Conservation (phyloP, 2,797 vertebrate genomes). For the Sebastes kiyomatsui region DNA sequence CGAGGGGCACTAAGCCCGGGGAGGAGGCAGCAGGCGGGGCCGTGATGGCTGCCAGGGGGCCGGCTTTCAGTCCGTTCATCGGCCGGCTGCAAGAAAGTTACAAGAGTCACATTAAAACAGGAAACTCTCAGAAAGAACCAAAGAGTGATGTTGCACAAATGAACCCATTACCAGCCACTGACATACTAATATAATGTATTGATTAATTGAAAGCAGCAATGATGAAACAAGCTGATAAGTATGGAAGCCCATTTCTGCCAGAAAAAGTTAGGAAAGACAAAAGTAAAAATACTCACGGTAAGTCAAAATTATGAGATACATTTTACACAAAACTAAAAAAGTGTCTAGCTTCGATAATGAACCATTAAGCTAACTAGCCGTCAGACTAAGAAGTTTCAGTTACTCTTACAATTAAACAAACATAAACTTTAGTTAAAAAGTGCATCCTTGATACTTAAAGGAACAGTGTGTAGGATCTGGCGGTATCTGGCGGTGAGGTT, state of each 20-base stretch:
- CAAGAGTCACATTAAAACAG: neutral
- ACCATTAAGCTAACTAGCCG: no score
- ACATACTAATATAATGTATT: neutral
- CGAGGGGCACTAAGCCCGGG: slow-evolving; percentile 88
- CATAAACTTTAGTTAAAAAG: neutral
- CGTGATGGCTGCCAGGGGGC: slow-evolving; percentile 83
- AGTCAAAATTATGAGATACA: neutral
- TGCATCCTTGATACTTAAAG: neutral
- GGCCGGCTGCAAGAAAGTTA: slow-evolving; percentile 75
- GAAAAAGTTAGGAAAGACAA: neutral
- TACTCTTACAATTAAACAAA: neutral
- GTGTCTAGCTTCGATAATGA: no score
- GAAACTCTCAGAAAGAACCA: neutral
- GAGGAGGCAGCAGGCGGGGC: slow-evolving; percentile 86
- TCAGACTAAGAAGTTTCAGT: neutral
- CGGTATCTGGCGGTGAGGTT: no score
- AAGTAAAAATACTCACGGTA: neutral
- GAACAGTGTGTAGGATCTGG: no score
- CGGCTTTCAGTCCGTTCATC: slow-evolving; percentile 89
- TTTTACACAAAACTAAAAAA: no score
- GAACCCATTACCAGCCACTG: neutral
- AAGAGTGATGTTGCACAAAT: no score
- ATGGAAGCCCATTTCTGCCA: neutral
- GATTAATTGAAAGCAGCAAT: neutral
- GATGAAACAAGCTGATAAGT: neutral